phyloP scores from a whole-genome alignment of 2,888 invertebrate genomes.

The Onthophagus sagittarius region DNA sequence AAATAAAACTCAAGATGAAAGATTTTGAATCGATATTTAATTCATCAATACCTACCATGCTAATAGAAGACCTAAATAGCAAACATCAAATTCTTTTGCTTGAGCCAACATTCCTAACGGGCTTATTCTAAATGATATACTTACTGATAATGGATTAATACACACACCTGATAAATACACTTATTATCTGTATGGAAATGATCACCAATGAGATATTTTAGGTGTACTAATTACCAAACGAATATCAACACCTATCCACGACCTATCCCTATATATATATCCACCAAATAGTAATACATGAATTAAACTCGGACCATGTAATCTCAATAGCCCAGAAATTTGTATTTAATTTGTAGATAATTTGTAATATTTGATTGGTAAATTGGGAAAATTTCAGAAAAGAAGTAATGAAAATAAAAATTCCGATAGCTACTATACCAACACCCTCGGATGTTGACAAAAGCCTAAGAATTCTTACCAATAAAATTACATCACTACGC shows the following conservation, averaged over 20 bases:
- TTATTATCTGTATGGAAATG: constrained; percentile 17
- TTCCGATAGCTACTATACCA: too few species aligned
- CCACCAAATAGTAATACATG: constrained; percentile 18
- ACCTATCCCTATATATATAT: too few species aligned
- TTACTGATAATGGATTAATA: constrained; percentile 14
- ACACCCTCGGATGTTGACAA: too few species aligned
- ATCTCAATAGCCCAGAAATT: background rate
- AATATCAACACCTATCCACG: constrained; percentile 13
- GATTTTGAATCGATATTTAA: constrained; percentile 15
- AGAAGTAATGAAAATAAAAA: too few species aligned
- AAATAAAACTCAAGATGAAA: constrained; percentile 16
- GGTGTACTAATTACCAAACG: constrained; percentile 21
- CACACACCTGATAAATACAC: constrained; percentile 21
- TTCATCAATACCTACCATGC: constrained; percentile 1
- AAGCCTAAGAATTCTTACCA: too few species aligned
- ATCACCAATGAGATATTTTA: constrained; percentile 20
- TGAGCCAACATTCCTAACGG: constrained; percentile 21
- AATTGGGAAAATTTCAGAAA: too few species aligned
- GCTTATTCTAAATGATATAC: constrained; percentile 12
- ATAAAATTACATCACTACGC: too few species aligned
- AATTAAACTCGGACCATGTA: constrained; percentile 21
- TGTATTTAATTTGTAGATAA: too few species aligned
- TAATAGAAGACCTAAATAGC: constrained; percentile 22
- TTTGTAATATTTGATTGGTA: too few species aligned
- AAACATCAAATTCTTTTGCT: constrained; percentile 15